A percentile compares a stretch with the other conserved stretches of the same genome.
Evolutionary conservation across 1,140 invertebrate genomes (phyloP).

Genomic region (Phthorimaea operculella): DNA sequence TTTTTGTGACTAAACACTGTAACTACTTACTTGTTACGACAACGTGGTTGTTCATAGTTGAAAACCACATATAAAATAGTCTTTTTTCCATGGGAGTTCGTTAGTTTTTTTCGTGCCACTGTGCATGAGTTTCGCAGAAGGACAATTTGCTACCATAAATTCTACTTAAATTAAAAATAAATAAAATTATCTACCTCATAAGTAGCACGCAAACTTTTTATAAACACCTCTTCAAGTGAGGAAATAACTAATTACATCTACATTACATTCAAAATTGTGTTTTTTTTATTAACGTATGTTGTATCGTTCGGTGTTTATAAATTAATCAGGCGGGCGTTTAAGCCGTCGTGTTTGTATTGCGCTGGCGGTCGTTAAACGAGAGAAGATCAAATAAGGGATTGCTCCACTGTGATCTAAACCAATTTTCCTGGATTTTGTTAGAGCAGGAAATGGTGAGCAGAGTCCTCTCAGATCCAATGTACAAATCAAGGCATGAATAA

Average conservation of each 20-base stretch:
- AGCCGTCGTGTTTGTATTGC: slow-evolving; percentile 28
- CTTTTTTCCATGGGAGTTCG: no score
- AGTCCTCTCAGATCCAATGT: no score
- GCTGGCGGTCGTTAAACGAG: slow-evolving; percentile 30
- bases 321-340: slow-evolving; percentile 18
- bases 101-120: no score
- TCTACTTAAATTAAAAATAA: not conserved
- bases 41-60: no score
- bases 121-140: no score
- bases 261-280: not conserved
- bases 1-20: no score
- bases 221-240: slow-evolving; percentile 1
- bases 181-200: not conserved
- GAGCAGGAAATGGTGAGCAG: no score
- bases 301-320: slow-evolving; percentile 8
- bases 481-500: no score
- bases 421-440: no score
- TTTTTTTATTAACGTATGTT: not conserved
- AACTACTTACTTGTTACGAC: no score
- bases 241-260: not conserved
- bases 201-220: not conserved
- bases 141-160: no score
- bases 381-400: not conserved
- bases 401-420: not conserved
- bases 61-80: no score